Conservation (phyloP, 2,797 vertebrate genomes). For the Mormyrus proboscirostris region DNA sequence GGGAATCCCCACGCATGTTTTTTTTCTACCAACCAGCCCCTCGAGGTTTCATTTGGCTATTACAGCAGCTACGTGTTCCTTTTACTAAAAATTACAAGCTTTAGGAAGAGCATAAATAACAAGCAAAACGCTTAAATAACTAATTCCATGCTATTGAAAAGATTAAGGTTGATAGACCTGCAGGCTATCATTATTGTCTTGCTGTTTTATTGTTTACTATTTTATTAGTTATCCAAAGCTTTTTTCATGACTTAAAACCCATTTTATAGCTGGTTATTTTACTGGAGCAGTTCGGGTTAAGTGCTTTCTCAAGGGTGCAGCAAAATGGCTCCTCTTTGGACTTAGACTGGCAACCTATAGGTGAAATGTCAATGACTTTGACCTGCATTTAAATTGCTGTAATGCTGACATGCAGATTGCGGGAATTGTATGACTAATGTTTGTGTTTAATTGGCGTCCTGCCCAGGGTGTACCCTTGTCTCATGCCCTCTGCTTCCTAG, state of each 20-base stretch:
- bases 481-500: not conserved
- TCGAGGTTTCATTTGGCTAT: not conserved
- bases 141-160: not conserved
- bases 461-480: not conserved
- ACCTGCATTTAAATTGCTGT: not conserved
- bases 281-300: not conserved
- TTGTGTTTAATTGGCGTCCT: not conserved
- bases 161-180: not conserved
- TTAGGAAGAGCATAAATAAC: not conserved
- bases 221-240: not conserved
- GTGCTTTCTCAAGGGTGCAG: not conserved
- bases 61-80: slow-evolving; percentile 3
- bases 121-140: not conserved
- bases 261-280: slow-evolving; percentile 1
- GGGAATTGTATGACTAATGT: not conserved
- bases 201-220: not conserved
- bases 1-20: not conserved
- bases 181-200: not conserved
- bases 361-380: not conserved
- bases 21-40: not conserved
- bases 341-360: not conserved
- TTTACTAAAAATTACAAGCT: not conserved
- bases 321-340: not conserved
- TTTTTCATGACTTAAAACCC: not conserved
- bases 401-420: not conserved